Evolutionary conservation across 2,797 vertebrate species (phyloP).

Genomic region (Labeo calbasu): DNA sequence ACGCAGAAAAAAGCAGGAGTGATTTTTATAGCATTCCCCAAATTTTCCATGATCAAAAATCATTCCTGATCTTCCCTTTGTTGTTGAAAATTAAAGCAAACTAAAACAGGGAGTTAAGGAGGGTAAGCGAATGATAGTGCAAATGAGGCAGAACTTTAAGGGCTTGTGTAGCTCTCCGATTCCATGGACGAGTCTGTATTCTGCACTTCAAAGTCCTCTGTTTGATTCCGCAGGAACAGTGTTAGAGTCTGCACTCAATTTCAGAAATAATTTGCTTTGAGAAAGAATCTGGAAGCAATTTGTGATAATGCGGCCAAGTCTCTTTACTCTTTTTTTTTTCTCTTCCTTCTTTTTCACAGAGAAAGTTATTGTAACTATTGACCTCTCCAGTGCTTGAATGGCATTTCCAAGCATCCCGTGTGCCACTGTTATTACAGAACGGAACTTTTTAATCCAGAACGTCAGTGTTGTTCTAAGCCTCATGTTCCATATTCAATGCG

Average conservation of each 20-base stretch:
- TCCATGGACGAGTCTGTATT: slow-evolving; percentile 62
- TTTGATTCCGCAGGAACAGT: slow-evolving; percentile 76
- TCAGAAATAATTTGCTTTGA: slow-evolving; percentile 78
- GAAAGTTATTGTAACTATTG: slow-evolving; percentile 86
- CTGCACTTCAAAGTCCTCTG: slow-evolving; percentile 74
- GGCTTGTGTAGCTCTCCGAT: slow-evolving; percentile 64
- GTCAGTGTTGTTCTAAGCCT: slow-evolving; percentile 73
- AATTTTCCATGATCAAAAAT: slow-evolving; percentile 70
- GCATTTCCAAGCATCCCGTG: slow-evolving; percentile 75
- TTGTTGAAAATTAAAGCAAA: slow-evolving; percentile 63
- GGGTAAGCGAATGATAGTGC: slow-evolving; percentile 61
- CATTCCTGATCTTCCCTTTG: slow-evolving; percentile 56
- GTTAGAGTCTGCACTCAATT: slow-evolving; percentile 80
- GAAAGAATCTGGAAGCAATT: slow-evolving; percentile 84
- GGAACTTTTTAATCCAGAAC: slow-evolving; percentile 77
- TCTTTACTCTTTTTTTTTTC: slow-evolving; percentile 66
- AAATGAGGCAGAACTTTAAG: slow-evolving; percentile 65
- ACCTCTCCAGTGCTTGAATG: slow-evolving; percentile 80
- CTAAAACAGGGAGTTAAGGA: slow-evolving; percentile 49
- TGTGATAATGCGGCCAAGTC: slow-evolving; percentile 71
- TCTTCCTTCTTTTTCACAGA: slow-evolving; percentile 60
- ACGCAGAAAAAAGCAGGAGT: slow-evolving; percentile 29
- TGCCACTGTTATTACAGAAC: slow-evolving; percentile 73
- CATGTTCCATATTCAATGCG: slow-evolving; percentile 70
- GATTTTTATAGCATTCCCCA: slow-evolving; percentile 59